Evolutionary conservation across 1,140 invertebrate genomes (phyloP).

Genomic region (Leptoteleia sp.): DNA sequence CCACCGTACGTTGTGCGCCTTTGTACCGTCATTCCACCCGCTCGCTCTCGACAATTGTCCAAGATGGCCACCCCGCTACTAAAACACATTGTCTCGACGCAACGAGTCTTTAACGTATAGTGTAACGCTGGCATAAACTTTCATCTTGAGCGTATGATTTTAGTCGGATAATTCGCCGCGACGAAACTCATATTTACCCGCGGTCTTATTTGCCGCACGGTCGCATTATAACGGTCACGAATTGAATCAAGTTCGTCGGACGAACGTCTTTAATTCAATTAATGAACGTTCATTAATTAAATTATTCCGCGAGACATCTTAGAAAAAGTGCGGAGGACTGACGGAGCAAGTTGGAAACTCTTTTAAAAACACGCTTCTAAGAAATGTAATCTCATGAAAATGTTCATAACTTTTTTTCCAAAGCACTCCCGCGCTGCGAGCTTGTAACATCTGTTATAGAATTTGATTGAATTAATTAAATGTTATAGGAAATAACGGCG

Average conservation of each 20-base stretch:
- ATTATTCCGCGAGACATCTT: background rate
- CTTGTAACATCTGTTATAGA: constrained; percentile 21
- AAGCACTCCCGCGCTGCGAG: constrained; percentile 8
- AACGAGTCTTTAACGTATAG: constrained; percentile 40
- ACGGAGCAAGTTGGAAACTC: constrained; percentile 24
- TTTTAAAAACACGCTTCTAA: constrained; percentile 28
- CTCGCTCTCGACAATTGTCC: constrained; percentile 57
- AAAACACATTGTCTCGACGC: constrained; percentile 51
- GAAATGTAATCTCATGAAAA: constrained; percentile 49
- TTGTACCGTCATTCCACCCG: constrained; percentile 36
- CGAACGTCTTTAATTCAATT: constrained; percentile 8
- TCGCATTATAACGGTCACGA: no score
- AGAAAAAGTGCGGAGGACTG: constrained; percentile 14
- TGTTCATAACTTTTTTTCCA: constrained; percentile 42
- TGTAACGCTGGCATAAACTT: constrained; percentile 26
- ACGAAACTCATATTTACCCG: constrained; percentile 5
- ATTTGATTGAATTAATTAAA: constrained; percentile 52
- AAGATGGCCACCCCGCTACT: constrained; percentile 61
- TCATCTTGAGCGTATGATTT: constrained; percentile 27
- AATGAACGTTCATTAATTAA: no score
- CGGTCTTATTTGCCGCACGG: no score
- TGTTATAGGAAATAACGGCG: constrained; percentile 19
- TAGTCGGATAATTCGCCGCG: background rate
- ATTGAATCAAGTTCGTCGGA: no score
- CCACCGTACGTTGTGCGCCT: constrained; percentile 8